phyloP scores from a whole-genome alignment of 2,888 invertebrate species.

The Tromatobia lineatoria region DNA sequence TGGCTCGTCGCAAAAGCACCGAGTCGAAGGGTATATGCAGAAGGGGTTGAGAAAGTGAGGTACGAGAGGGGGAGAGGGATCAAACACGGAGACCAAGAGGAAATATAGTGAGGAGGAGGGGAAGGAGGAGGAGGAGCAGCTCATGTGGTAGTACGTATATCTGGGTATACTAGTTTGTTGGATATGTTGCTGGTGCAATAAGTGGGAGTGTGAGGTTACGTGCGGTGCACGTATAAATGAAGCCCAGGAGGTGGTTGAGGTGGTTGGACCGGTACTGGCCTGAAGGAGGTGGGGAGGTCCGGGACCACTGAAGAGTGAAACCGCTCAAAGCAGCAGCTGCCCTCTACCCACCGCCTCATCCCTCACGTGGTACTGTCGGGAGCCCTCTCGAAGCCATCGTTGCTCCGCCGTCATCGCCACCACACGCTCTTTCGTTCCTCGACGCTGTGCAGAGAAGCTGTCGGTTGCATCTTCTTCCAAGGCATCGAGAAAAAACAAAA shows the following conservation, averaged over 20 bases:
- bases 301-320: constrained; percentile 84
- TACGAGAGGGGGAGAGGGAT: constrained; percentile 36
- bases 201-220: constrained; percentile 37
- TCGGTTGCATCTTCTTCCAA: constrained; percentile 12
- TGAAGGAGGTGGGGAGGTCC: constrained; percentile 79
- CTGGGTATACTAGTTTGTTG: constrained; percentile 19
- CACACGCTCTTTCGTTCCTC: constrained; percentile 62
- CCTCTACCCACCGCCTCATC: constrained; percentile 74
- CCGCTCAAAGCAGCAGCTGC: constrained; percentile 85
- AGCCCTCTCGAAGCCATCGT: constrained; percentile 63
- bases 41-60: constrained; percentile 46
- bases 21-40: constrained; percentile 63
- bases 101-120: constrained; percentile 35
- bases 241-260: constrained; percentile 50
- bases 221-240: constrained; percentile 42
- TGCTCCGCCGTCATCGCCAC: constrained; percentile 57
- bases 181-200: constrained; percentile 54
- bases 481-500: neutral
- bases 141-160: constrained; percentile 8
- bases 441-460: constrained; percentile 47
- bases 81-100: constrained; percentile 54
- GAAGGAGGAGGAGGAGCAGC: constrained; percentile 5
- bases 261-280: constrained; percentile 72
- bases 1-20: constrained; percentile 62
- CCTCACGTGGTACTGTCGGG: constrained; percentile 52